Evolutionary conservation across 1,140 invertebrate species (phyloP), one percentile per base, ranked within the genome.

Genomic region (Panonychus citri): DNA sequence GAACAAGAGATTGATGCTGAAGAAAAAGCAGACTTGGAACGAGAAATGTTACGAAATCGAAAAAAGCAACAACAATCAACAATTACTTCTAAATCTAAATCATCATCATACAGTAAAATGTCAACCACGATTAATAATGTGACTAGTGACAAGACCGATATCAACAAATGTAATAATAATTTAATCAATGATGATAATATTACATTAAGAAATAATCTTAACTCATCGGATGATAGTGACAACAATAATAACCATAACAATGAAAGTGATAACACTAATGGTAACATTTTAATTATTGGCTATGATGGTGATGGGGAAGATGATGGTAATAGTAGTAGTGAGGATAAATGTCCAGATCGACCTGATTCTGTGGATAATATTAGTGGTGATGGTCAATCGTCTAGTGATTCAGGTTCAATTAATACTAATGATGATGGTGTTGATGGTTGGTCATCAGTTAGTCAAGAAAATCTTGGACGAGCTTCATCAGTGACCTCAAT

Each of bases 1-100:
- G 87, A 91, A 70, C 78, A 81, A 64, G 86, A 94, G 73, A 90
- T 94, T 55, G 85, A 84, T 17, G 69, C 66, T 26, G 72, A 75
- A 63, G 73, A 55, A 42, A 59, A 58, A n/a, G 30, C 53, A 49
- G 59, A 60, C 28, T 28, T 60, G 30, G 46, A 60, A 43, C 34
- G 56, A 53, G 71, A 77, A 46, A 78, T 81, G 10, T 39, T 43
- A 26, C 37, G 53, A 27, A n/a, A n/a, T n/a, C 53, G 37, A 54
- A 13, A 7, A 10, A 25, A 28, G 34, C 53, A n/a, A 19, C 15
- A 8, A 39, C 13, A 19, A 26, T 54, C 17, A 42, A 19, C 15
- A 7, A 54, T n/a, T n/a, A n/a, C n/a, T n/a, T n/a, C n/a, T n/a
- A 42, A 42, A 24, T 34, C 5, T 12, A 34, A 34, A 12, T 12